Evolutionary conservation across 2,888 invertebrate species (phyloP), one percentile per base, ranked within the genome.

Genomic region (Pollenia amentaria): DNA sequence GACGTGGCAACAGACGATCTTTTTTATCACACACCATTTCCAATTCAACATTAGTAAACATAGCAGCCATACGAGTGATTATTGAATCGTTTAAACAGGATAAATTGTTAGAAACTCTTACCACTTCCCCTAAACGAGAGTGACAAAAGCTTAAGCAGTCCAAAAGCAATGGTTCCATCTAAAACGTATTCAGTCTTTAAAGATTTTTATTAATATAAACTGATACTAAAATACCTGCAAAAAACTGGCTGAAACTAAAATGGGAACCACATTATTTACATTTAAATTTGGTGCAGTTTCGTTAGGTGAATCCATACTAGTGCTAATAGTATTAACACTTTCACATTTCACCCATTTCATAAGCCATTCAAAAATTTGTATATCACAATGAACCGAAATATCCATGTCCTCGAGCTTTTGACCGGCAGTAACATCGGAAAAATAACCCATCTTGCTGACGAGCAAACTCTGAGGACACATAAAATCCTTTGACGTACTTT

Each of bases 381-480:
- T 97, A 93, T 99, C 99, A 92, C 99, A 99, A 92, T 99, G 99
- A 0, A 99, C 99, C 0, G 98, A 98, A 89, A 99, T 99, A 91
- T 99, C 98, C 95, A 98, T 98, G 90, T 98, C 98, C 91, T 97
- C 97, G 9, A 97, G 93, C 81, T 96, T 95, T 91, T 97, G 97
- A 90, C 95, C 97, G 16, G 96, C 95, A 0, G 97, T 97, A 4
- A 98, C 97, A 91, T 97, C 97, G 11, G 97, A 97, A 93, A 99
- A 99, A 92, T 99, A 99, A 12, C 97, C 97, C 98, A 99, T 99
- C 94, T 98, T 98, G 76, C 96, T 95, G 0, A 98, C 95, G 16
- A 99, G 94, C 73, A 98, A 94, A 89, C 96, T 96, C 92, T 98
- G 97, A 0, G 97, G 96, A 91, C 99, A 99, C 75, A 95, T 95